Conservation (phyloP, 2,888 invertebrate species). For the Marronus borbonicus region DNA sequence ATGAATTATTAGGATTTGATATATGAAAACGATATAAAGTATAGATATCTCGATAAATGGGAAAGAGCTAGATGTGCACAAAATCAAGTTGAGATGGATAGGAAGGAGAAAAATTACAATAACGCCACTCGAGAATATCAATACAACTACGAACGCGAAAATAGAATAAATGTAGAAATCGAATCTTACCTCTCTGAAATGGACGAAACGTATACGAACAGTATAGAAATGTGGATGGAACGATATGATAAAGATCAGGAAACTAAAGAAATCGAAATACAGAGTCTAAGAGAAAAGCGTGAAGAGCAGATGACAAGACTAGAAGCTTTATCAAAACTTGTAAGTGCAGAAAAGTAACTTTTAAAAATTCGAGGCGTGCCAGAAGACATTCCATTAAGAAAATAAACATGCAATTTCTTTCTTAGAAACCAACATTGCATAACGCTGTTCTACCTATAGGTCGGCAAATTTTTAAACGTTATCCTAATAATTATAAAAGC, state of each 20-base stretch:
- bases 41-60: conserved; percentile 63
- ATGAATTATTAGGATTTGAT: conserved; percentile 61
- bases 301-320: conserved; percentile 60
- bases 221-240: conserved; percentile 59
- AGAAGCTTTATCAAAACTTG: conserved; percentile 55
- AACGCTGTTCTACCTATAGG: too few species aligned
- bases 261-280: conserved; percentile 62
- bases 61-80: conserved; percentile 68
- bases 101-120: conserved; percentile 62
- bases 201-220: conserved; percentile 60
- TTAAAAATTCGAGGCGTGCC: too few species aligned
- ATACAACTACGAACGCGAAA: conserved; percentile 66
- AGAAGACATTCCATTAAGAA: too few species aligned
- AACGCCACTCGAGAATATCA: conserved; percentile 62
- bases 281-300: conserved; percentile 60
- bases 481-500: too few species aligned
- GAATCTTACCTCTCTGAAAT: conserved; percentile 64
- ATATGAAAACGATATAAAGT: conserved; percentile 62
- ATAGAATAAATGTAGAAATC: conserved; percentile 54
- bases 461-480: too few species aligned
- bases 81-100: conserved; percentile 60
- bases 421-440: too few species aligned
- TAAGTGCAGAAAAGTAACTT: conserved; percentile 27
- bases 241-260: conserved; percentile 64
- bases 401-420: too few species aligned